These are phyloP conservation scores for Synanthedon andrenaeformis DNA, from an alignment of 2,888 invertebrate genomes.

Conservation along the genomic window DNA sequence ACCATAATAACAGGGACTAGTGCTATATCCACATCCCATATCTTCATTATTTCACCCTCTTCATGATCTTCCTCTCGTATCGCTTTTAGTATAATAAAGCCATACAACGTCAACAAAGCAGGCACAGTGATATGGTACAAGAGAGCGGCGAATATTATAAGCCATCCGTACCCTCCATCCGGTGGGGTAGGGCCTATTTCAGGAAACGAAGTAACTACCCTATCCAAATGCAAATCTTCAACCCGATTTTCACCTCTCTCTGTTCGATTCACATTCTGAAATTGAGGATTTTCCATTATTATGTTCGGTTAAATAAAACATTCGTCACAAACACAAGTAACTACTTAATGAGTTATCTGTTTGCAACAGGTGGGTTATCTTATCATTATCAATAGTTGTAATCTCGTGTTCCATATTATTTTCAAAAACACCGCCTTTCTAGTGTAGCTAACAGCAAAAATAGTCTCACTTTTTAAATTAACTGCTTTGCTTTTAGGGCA, in stretches of 20 bases:
- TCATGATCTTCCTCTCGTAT: conserved; percentile 58
- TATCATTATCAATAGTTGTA: conserved; percentile 56
- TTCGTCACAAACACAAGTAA: conserved; percentile 43
- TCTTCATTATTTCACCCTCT: conserved; percentile 37
- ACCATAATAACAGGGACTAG: conserved; percentile 72
- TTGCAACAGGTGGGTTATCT: conserved; percentile 53
- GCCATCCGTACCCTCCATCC: conserved; percentile 77
- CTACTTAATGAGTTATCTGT: conserved; percentile 39
- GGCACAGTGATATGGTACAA: conserved; percentile 74
- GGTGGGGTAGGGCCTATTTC: conserved; percentile 76
- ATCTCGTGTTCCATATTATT: conserved; percentile 54
- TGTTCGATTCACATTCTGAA: conserved; percentile 15
- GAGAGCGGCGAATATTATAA: conserved; percentile 69
- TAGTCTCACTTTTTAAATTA: no score
- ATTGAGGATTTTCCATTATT: conserved; percentile 40
- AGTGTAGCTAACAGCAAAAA: neutral
- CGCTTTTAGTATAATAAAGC: conserved; percentile 65
- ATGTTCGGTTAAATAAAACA: conserved; percentile 34
- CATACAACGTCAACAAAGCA: conserved; percentile 64
- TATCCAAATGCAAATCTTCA: conserved; percentile 65
- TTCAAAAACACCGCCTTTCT: conserved; percentile 46
- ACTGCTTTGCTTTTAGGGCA: no score
- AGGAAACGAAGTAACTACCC: conserved; percentile 72
- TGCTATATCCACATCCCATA: conserved; percentile 73
- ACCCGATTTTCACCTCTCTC: conserved; percentile 29